Evolutionary conservation across 2,797 vertebrate species (phyloP).

Genomic region (Adelosebastes latens): DNA sequence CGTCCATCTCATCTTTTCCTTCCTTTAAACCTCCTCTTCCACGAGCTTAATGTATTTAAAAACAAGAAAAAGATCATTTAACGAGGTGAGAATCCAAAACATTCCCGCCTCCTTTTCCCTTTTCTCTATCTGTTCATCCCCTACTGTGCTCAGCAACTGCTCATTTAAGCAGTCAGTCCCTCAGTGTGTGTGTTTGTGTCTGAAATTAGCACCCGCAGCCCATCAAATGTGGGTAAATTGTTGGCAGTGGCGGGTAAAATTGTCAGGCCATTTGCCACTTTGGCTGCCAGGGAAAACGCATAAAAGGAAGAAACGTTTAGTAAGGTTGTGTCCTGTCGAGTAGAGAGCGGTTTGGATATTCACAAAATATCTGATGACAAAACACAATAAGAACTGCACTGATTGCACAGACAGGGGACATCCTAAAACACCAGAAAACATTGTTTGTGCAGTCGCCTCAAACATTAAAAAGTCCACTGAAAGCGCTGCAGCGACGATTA

Average conservation of each 20-base stretch:
- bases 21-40: not conserved
- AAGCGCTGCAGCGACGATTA: no score
- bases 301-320: no score
- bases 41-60: not conserved
- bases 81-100: not conserved
- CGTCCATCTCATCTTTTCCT: not conserved
- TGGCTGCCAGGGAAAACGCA: no score
- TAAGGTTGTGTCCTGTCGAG: no score
- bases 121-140: not conserved
- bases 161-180: not conserved
- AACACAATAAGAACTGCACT: no score
- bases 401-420: no score
- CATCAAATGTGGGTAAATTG: not conserved
- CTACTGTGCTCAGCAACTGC: not conserved
- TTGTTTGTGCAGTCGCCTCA: no score
- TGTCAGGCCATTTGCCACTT: no score
- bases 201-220: not conserved
- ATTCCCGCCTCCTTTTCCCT: fast-evolving
- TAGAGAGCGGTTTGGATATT: no score
- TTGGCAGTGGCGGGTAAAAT: not conserved
- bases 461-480: no score
- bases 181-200: not conserved
- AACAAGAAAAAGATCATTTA: not conserved
- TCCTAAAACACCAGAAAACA: no score
- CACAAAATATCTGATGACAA: no score